Evolutionary conservation across 1,140 invertebrate genomes (phyloP), one percentile per base, ranked within the genome.

Genomic region (Eupristina koningsbergeri): DNA sequence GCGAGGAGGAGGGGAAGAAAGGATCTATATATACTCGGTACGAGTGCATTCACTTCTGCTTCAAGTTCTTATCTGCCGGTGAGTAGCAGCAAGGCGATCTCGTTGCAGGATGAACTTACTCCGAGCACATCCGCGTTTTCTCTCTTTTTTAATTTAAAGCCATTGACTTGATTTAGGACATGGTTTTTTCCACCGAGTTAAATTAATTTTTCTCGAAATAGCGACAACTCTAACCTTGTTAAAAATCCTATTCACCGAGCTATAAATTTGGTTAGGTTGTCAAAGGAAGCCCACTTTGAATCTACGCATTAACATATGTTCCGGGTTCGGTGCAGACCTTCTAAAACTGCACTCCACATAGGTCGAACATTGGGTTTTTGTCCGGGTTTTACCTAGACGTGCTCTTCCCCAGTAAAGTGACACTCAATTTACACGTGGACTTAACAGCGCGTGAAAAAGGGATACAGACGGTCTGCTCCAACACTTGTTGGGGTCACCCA

Each of bases 81-180:
- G 61, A 45, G 19, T n/a, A 36, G 58, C 53, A 13, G 58, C 64
- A 47, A 2, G 11, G 17, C 73, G 15, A 36, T 81, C 73, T 58
- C 63, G 29, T 75, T 76, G 53, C 80, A 80, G 58, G 67, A n/a
- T 76, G 77, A 61, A 81, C 47, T 69, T 73, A 73, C 67, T 69
- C 61, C 47, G 26, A 22, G 34, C 31, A 29, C 41, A 45, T 34
- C 22, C 39, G 41, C 77, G 29, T 73, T 81, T 80, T 26, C 17
- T 80, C 26, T 58, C 34, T 29, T 50, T 50, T 75, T 75, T 50
- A 26, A 22, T 53, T 53, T 6, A 36, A 45, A 73, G 45, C 29
- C 69, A 45, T 45, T 45, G n/a, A 45, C 22, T 67, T 67, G 19
- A 36, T 36, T 36, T 29, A 58, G 26, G 22, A 58, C 22, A 58